Evolutionary conservation across 2,888 invertebrate species (phyloP).

Genomic region (Caenorhabditis panamensis): DNA sequence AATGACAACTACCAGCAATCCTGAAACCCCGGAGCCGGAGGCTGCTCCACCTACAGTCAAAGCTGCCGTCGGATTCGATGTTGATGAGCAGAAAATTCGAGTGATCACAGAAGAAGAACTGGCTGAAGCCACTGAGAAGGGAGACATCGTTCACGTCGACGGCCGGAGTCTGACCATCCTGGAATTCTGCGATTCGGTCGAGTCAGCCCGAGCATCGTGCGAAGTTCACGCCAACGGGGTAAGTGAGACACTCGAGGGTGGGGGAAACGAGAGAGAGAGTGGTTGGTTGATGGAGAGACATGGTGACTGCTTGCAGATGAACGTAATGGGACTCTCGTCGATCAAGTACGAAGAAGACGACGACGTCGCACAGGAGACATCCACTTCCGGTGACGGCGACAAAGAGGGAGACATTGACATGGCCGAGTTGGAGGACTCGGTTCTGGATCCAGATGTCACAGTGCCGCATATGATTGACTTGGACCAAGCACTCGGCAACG

Average conservation of each 20-base stretch:
- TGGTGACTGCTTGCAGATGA: conserved; percentile 45
- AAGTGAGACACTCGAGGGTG: conserved; percentile 18
- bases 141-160: conserved; percentile 45
- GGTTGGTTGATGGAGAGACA: conserved; percentile 13
- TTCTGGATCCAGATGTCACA: conserved; percentile 9
- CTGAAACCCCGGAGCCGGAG: neutral
- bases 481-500: neutral
- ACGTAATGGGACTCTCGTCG: conserved; percentile 58
- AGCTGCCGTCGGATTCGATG: conserved; percentile 59
- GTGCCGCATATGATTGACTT: conserved; percentile 9
- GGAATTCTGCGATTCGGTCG: conserved; percentile 56
- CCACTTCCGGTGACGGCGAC: conserved; percentile 46
- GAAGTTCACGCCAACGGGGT: conserved; percentile 48
- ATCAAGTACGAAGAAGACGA: conserved; percentile 46
- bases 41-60: conserved; percentile 3
- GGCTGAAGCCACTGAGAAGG: conserved; percentile 18
- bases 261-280: neutral
- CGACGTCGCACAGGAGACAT: conserved; percentile 53
- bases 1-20: conserved; percentile 26
- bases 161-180: conserved; percentile 58
- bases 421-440: conserved; percentile 45
- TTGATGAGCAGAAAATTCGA: conserved; percentile 47
- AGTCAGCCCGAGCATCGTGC: conserved; percentile 53
- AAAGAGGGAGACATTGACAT: conserved; percentile 40
- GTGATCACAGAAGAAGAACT: conserved; percentile 36